Evolutionary conservation across 2,113 vertebrate species (phyloP), one percentile per base, ranked within the genome.

Genomic region (Eurystomus gularis): DNA sequence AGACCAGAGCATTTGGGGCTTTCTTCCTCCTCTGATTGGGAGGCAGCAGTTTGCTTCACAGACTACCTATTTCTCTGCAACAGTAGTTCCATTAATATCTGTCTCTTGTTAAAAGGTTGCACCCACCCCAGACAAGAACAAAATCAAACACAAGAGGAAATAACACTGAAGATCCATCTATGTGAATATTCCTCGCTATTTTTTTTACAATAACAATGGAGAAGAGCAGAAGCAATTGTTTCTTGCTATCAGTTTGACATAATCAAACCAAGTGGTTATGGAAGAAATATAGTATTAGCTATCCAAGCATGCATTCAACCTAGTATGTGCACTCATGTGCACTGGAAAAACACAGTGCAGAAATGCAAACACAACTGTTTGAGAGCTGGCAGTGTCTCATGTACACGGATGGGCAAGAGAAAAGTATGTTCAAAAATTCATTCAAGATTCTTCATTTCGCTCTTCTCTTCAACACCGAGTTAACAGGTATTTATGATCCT

Each of bases 1-100:
- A 82, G 44, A 81, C 25, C 29, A 65, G 26, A 69, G 54, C 11
- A 33, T 90, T 39, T 81, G 68, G 5, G 46, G 4, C 49, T 49
- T 84, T 69, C 66, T 57, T 92, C 33, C 23, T 78, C 31, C 51
- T 77, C 51, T 62, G 54, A 70, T 3, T 91, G 31, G 54, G 66
- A 96, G 29, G 75, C 39, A 92, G n/a, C 23, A 88, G 33, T 80
- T 90, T 95, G 69, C 82, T 96, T 84, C 69, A 88, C 58, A 91
- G 76, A 33, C 58, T 90, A 44, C 76, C 90, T 84, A 92, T 96
- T 97, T 95, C 60, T 92, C 52, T 92, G 72, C 81, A 86, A 86
- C 39, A 72, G 66, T 11, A 69, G 82, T 57, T 96, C 89, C 84
- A 88, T 97, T 96, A 92, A 94, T 93, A 94, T 11, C 28, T 88